Base-by-base conservation (phyloP, 2,797 vertebrate species). In the Platalea minor region DNA sequence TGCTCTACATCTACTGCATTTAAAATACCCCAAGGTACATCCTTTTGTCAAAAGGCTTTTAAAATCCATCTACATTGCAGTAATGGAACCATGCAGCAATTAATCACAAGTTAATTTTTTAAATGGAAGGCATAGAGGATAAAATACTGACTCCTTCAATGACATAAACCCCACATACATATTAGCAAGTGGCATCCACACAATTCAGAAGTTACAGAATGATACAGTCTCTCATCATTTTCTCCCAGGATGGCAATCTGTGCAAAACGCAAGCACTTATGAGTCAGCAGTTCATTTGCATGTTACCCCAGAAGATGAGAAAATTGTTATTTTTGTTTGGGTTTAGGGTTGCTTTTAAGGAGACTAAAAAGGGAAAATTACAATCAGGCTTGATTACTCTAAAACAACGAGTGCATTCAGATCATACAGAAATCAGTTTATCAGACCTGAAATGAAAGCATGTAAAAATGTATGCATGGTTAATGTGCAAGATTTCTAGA, bases 21-120 rank as follows among this genome's bases (percentile, higher is more conserved):
- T 88, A 70, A 82, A 91, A 88, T 77, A 87, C 14, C 10, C 37
- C 28, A 78, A 88, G 72, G 63, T 94, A 20, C 17, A 23, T 77
- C 33, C 73, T 90, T 85, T 63, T 82, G 28, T 48, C 77, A 70
- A 93, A 91, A 87, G 37, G 37, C 56, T 92, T 94, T 94, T 85
- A 90, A 88, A 91, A 77, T 82, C 67, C 31, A 68, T 87, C 82
- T 75, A 60, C 1, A 7, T 17, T 60, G 46, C 68, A 74, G 57
- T 77, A 91, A 93, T 74, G 61, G 75, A 85, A 87, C 48, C 16
- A 41, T 17, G 6, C 12, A 90, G 79, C 41, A 89, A 85, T 89
- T 95, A 89, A 95, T 91, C 92, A 96, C 11, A 46, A 88, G 48
- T 43, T 79, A 80, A 48, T 95, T 92, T 94, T 91, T 91, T 46